phyloP scores from a whole-genome alignment of 2,797 vertebrate species.

The Echiichthys vipera region DNA sequence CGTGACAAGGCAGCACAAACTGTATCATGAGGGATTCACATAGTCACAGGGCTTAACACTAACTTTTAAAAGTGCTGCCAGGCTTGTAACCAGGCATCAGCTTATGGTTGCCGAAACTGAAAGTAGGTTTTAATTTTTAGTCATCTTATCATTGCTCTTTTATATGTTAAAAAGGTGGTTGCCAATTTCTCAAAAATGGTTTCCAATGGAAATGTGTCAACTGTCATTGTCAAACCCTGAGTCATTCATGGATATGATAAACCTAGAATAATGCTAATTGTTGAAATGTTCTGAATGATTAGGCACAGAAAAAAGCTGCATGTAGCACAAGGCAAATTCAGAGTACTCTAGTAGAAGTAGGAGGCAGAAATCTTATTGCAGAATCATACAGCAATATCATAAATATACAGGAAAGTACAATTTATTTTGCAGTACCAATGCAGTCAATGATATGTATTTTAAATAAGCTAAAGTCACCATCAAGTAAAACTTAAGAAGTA shows the following conservation, averaged over 20 bases:
- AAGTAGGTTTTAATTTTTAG: too few relatives aligned
- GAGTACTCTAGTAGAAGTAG: neutral
- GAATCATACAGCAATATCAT: neutral
- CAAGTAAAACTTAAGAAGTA: slow-evolving; percentile 7
- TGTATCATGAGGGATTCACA: neutral
- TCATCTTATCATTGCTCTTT: neutral
- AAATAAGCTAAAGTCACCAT: neutral
- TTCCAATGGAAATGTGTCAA: too few relatives aligned
- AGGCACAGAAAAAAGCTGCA: neutral
- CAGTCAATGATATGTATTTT: too few relatives aligned
- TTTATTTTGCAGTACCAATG: neutral
- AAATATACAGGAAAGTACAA: neutral
- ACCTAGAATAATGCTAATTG: neutral
- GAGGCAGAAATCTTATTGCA: neutral
- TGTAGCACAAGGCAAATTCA: neutral
- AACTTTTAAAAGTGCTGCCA: too few relatives aligned
- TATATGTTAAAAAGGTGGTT: too few relatives aligned
- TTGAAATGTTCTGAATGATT: slow-evolving; percentile 2
- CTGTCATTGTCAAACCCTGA: too few relatives aligned
- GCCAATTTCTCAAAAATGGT: too few relatives aligned
- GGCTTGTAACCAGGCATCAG: too few relatives aligned
- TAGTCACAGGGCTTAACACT: too few relatives aligned
- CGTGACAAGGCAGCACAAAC: neutral
- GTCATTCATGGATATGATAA: neutral
- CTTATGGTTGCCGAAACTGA: too few relatives aligned